These are phyloP conservation scores for Xerus rutilus DNA, from an alignment of 2,797 vertebrate genomes.

Conservation along the genomic window DNA sequence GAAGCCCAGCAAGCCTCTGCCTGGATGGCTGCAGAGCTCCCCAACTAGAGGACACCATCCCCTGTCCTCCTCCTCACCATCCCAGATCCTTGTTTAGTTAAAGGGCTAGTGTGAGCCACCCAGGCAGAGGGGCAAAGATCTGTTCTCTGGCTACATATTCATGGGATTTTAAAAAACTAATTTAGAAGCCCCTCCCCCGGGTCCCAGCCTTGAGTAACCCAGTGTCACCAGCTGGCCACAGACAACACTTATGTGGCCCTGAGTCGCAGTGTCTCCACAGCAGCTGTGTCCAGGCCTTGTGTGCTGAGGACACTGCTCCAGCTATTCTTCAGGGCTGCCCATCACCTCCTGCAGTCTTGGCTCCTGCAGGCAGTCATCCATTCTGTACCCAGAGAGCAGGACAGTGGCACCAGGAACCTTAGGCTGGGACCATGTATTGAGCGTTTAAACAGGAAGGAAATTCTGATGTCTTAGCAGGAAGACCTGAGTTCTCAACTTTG, in stretches of 20 bases:
- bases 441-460: not conserved
- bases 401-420: not conserved
- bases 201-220: not conserved
- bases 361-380: not conserved
- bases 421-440: not conserved
- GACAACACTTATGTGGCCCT: not conserved
- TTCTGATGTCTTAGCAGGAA: not conserved
- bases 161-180: not conserved
- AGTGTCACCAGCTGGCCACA: constrained; percentile 14
- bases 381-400: not conserved
- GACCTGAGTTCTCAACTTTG: not conserved
- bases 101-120: not conserved
- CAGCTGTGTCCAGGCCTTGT: not conserved
- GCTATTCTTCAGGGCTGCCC: not conserved
- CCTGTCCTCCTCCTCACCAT: not conserved
- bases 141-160: not conserved
- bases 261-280: not conserved
- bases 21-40: not conserved
- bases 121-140: not conserved
- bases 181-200: not conserved
- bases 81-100: not conserved
- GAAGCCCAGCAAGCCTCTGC: not conserved
- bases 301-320: not conserved
- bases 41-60: not conserved
- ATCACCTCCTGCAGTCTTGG: not conserved